phyloP scores from a whole-genome alignment of 2,797 vertebrate genomes.

The Melanotaenia trifasciata region DNA sequence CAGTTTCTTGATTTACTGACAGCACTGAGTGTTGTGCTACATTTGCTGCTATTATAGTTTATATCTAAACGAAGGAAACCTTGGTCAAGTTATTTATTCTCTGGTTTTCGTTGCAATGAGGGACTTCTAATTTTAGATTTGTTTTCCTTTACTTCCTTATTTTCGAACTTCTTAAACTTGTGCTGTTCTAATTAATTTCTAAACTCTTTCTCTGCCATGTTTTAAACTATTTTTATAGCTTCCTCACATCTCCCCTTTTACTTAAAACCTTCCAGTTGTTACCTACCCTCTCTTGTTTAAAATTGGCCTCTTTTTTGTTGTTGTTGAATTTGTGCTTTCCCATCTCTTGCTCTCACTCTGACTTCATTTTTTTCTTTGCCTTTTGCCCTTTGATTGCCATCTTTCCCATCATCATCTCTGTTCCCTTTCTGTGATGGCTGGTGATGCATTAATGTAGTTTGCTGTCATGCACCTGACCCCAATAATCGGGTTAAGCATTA shows the following conservation, averaged over 20 bases:
- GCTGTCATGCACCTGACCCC: neutral
- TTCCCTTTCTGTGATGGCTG: neutral
- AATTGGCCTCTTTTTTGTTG: neutral
- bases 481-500: neutral
- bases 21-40: neutral
- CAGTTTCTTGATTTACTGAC: neutral
- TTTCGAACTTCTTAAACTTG: neutral
- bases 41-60: neutral
- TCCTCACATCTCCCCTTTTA: neutral
- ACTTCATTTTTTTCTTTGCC: neutral
- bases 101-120: neutral
- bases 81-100: neutral
- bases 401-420: neutral
- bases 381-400: neutral
- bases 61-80: neutral
- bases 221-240: neutral
- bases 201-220: neutral
- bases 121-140: neutral
- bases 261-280: neutral
- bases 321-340: neutral
- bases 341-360: neutral
- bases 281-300: neutral
- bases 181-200: neutral
- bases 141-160: neutral
- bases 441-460: neutral